phyloP scores from a whole-genome alignment of 2,113 vertebrate genomes.

The Callorhinus ursinus region DNA sequence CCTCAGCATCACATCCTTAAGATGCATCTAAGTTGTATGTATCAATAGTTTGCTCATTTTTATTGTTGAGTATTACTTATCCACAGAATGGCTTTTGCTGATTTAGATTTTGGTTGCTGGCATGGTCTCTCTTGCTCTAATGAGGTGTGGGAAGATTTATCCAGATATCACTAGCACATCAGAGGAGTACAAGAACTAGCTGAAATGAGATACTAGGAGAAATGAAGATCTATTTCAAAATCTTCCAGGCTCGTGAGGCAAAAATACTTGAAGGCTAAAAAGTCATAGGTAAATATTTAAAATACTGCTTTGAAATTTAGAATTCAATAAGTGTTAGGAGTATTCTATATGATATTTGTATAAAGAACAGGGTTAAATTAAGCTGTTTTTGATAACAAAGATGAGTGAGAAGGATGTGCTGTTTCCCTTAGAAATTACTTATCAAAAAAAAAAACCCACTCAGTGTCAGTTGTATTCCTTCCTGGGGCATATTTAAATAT shows the following conservation, averaged over 20 bases:
- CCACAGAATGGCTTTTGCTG: neutral
- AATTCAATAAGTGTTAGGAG: neutral
- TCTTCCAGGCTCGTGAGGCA: neutral
- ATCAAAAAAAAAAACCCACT: slow-evolving; percentile 14
- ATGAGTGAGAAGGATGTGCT: neutral
- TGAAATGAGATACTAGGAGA: neutral
- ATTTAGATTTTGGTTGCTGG: neutral
- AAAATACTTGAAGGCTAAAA: neutral
- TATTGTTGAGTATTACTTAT: neutral
- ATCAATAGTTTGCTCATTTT: neutral
- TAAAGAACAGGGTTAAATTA: neutral
- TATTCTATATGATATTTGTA: neutral
- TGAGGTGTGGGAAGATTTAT: neutral
- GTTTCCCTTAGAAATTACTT: slow-evolving; percentile 15
- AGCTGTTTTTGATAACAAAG: neutral
- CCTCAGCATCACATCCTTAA: neutral
- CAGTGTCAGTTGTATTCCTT: neutral
- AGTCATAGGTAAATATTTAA: slow-evolving; percentile 4
- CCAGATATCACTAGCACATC: neutral
- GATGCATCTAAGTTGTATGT: neutral
- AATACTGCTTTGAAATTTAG: neutral
- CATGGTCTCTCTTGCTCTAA: neutral
- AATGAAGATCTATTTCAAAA: neutral
- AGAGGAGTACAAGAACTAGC: neutral
- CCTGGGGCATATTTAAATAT: neutral